Evolutionary conservation across 2,113 vertebrate species (phyloP).

Genomic region (Erythrocercus mccallii): DNA sequence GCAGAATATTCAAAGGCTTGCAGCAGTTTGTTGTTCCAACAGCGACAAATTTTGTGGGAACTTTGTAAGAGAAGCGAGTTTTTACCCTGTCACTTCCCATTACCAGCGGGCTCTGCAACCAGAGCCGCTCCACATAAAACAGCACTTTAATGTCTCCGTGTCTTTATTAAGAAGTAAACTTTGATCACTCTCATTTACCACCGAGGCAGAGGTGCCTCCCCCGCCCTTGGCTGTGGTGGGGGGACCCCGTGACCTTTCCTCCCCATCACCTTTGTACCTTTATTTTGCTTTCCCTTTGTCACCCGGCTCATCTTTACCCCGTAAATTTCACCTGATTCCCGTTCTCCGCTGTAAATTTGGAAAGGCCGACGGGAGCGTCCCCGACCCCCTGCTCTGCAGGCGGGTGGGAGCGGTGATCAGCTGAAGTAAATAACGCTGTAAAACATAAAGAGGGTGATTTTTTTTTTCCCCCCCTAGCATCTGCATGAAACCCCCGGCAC

Average conservation of each 20-base stretch:
- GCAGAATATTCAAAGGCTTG: neutral
- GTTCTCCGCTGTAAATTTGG: neutral
- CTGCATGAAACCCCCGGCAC: conserved; percentile 65
- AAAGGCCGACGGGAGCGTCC: neutral
- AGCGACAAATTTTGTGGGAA: neutral
- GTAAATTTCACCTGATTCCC: neutral
- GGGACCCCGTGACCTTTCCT: neutral
- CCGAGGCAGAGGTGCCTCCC: neutral
- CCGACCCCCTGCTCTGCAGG: neutral
- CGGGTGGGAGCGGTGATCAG: conserved; percentile 34
- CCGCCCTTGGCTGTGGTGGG: fast-evolving
- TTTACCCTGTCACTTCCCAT: neutral
- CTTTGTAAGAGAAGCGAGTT: neutral
- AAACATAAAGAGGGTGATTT: conserved; percentile 71
- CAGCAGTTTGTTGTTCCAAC: neutral
- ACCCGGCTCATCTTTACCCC: conserved; percentile 6
- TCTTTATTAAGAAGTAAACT: conserved; percentile 17
- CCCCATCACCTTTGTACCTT: neutral
- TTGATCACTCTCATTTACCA: neutral
- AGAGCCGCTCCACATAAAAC: neutral
- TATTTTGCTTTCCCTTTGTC: neutral
- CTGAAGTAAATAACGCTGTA: conserved; percentile 59
- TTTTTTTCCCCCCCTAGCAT: conserved; percentile 75
- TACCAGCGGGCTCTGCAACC: neutral
- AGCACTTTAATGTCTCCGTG: neutral